phyloP scores from a whole-genome alignment of 1,140 invertebrate species.

The Cotesia glomerata region DNA sequence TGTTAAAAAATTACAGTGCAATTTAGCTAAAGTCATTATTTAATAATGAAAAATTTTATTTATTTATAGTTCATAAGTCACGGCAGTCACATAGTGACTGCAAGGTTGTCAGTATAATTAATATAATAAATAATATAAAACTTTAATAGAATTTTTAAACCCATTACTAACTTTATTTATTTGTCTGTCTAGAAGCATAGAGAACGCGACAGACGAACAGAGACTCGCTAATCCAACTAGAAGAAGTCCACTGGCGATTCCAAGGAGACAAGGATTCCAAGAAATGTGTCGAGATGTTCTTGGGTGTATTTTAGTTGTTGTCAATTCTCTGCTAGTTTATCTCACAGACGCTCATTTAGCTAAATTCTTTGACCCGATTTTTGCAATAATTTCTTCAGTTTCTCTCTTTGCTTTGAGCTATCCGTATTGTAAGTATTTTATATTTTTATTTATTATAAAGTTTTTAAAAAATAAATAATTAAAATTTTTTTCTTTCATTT shows the following conservation, averaged over 20 bases:
- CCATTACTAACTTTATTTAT: constrained; percentile 56
- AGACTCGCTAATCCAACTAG: constrained; percentile 56
- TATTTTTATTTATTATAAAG: background rate
- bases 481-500: constrained; percentile 44
- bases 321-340: constrained; percentile 71
- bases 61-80: too few relatives aligned
- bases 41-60: too few relatives aligned
- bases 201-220: constrained; percentile 57
- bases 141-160: constrained; percentile 40
- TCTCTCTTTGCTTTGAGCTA: constrained; percentile 72
- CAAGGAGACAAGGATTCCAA: constrained; percentile 57
- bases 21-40: too few relatives aligned
- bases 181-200: constrained; percentile 31
- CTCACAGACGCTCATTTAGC: constrained; percentile 68
- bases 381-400: constrained; percentile 72
- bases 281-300: constrained; percentile 71
- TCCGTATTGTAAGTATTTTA: constrained; percentile 72
- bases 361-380: constrained; percentile 75
- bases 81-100: too few relatives aligned
- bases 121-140: too few relatives aligned
- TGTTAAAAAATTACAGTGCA: too few relatives aligned
- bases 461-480: constrained; percentile 21
- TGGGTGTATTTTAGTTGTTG: constrained; percentile 73
- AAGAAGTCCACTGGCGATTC: constrained; percentile 51
- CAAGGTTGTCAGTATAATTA: too few relatives aligned